Evolutionary conservation across 2,797 vertebrate genomes (phyloP).

Genomic region (Aphelocoma californica): DNA sequence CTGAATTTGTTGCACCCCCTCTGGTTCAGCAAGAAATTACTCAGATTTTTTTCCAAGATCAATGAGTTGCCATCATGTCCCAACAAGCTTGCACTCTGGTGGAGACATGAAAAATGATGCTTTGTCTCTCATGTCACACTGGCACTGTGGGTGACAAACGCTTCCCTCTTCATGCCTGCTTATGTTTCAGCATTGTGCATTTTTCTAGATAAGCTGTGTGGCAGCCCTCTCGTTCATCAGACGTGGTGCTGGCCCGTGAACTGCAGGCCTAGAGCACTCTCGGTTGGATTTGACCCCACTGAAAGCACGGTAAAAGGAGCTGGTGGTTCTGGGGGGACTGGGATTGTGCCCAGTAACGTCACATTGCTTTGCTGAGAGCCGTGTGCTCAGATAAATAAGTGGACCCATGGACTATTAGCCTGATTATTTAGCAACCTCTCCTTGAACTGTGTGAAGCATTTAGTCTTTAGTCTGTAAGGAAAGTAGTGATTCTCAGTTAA

Average conservation of each 20-base stretch:
- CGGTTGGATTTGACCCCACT: neutral
- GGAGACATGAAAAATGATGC: conserved; percentile 17
- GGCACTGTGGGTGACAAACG: conserved; percentile 2
- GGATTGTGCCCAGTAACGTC: neutral
- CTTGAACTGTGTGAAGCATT: neutral
- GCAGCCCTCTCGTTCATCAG: conserved; percentile 21
- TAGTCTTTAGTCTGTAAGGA: neutral
- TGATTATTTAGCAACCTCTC: neutral
- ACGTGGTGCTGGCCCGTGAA: neutral
- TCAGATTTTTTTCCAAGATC: neutral
- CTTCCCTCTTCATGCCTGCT: conserved; percentile 9
- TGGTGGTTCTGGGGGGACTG: neutral
- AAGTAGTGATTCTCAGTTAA: conserved; percentile 18
- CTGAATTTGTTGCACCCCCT: neutral
- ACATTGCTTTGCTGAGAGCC: neutral
- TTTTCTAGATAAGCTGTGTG: conserved; percentile 33
- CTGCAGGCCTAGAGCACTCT: neutral
- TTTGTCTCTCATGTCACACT: conserved; percentile 5
- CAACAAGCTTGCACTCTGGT: neutral
- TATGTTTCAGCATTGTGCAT: neutral
- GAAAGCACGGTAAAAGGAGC: neutral
- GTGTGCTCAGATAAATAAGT: neutral
- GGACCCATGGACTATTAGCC: neutral
- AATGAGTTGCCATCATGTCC: neutral
- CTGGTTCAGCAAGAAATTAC: conserved; percentile 27